A percentile compares a stretch with the other conserved stretches of the same genome.
These are phyloP conservation scores for Tipula unca DNA, from an alignment of 2,888 invertebrate species.

Conservation along the genomic window DNA sequence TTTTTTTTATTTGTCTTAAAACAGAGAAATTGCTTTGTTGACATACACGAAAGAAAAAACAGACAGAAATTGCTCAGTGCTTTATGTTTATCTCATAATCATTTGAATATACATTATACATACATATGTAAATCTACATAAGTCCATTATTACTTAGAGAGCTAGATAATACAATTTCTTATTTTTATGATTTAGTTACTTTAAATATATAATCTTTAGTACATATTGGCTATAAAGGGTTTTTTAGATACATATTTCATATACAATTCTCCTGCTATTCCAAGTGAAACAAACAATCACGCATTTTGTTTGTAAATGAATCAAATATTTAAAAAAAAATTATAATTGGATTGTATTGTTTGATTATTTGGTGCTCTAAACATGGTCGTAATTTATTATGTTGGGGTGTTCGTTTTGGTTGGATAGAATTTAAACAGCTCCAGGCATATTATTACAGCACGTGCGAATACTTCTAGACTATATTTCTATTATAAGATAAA, in stretches of 20 bases:
- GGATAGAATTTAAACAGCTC: background rate
- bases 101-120: background rate
- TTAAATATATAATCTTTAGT: background rate
- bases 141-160: background rate
- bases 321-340: background rate
- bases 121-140: background rate
- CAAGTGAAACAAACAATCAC: background rate
- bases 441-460: background rate
- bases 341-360: background rate
- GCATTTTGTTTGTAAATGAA: background rate
- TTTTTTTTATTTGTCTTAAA: background rate
- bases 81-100: background rate
- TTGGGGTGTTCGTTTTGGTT: background rate
- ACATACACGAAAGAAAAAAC: background rate
- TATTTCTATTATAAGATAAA: background rate
- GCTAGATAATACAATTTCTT: background rate
- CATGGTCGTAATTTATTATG: background rate
- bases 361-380: background rate
- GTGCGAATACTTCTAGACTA: background rate
- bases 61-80: background rate
- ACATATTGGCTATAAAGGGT: background rate
- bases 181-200: background rate
- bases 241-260: background rate
- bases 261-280: background rate
- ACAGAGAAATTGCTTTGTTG: background rate